A percentile compares a stretch with the other conserved stretches of the same genome.
Evolutionary conservation across 2,797 vertebrate species (phyloP).

Genomic region (Sylvilagus floridanus): DNA sequence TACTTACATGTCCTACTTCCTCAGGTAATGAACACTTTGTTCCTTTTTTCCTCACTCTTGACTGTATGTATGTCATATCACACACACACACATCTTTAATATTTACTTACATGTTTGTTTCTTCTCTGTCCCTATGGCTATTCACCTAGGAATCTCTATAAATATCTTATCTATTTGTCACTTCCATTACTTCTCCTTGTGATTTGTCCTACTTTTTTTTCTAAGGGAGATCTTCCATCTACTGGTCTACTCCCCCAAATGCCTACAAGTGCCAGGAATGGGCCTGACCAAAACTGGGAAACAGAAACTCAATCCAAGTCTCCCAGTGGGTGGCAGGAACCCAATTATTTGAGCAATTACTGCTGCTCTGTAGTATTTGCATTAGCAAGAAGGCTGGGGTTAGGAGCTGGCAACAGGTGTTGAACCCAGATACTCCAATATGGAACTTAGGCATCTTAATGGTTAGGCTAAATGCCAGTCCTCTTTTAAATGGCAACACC

Average conservation of each 20-base stretch:
- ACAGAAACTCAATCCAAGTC: too few relatives aligned
- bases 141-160: not conserved
- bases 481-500: not conserved
- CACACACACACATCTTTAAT: not conserved
- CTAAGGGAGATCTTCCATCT: too few relatives aligned
- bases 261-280: too few relatives aligned
- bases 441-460: too few relatives aligned
- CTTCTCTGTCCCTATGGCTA: not conserved
- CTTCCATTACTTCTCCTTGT: not conserved
- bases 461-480: not conserved
- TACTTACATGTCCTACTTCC: constrained; percentile 99
- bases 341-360: too few relatives aligned
- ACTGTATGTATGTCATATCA: not conserved
- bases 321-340: too few relatives aligned
- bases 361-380: too few relatives aligned
- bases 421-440: too few relatives aligned
- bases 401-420: too few relatives aligned
- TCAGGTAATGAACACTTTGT: constrained; percentile 90
- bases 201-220: not conserved
- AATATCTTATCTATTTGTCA: not conserved
- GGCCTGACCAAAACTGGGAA: too few relatives aligned
- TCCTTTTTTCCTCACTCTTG: not conserved
- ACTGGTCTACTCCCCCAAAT: too few relatives aligned
- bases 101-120: constrained; percentile 11
- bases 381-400: too few relatives aligned